Evolutionary conservation across 1,140 invertebrate species (phyloP).

Genomic region (Eupeodes corollae): DNA sequence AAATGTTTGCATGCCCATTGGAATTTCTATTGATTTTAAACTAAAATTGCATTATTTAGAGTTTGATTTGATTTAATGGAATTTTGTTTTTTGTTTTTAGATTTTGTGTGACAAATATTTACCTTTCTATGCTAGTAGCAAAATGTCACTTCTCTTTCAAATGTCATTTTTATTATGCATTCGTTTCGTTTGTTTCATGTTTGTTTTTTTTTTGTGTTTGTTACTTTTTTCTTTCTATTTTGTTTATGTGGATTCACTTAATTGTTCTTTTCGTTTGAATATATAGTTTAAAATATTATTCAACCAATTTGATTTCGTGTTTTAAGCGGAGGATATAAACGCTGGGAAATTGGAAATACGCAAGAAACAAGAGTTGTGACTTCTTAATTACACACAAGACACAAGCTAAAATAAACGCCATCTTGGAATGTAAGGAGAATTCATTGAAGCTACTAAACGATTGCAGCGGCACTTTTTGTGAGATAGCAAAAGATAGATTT

Average conservation of each 20-base stretch:
- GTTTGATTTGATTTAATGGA: too few relatives aligned
- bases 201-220: constrained; percentile 21
- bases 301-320: too few relatives aligned
- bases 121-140: not conserved
- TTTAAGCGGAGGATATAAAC: too few relatives aligned
- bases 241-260: constrained; percentile 10
- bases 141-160: not conserved
- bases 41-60: too few relatives aligned
- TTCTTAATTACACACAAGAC: constrained; percentile 9
- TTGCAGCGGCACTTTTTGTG: too few relatives aligned
- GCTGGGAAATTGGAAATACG: not conserved
- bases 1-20: too few relatives aligned
- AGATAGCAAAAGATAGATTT: too few relatives aligned
- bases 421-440: not conserved
- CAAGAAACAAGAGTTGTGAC: constrained; percentile 1
- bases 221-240: constrained; percentile 2
- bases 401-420: not conserved
- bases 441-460: not conserved
- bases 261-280: constrained; percentile 16
- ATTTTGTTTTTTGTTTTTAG: too few relatives aligned
- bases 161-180: not conserved
- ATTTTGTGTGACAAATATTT: not conserved
- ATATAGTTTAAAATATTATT: constrained; percentile 3
- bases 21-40: too few relatives aligned
- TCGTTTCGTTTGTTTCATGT: not conserved